Conservation (phyloP, 2,113 vertebrate genomes). For the Thomomys bottae region DNA sequence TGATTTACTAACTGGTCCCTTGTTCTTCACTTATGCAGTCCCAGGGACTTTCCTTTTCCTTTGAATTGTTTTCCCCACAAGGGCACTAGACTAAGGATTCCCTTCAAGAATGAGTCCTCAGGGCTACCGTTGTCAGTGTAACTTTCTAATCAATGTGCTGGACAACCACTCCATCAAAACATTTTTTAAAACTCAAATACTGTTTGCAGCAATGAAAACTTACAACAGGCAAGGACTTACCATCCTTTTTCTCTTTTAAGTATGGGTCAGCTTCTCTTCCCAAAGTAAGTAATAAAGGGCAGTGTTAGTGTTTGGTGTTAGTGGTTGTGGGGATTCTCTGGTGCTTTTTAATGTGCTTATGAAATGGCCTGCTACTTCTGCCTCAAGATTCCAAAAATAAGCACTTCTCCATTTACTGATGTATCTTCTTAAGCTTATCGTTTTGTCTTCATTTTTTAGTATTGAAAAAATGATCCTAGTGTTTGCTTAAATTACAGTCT, state of each 20-base stretch:
- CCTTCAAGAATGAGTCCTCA: slow-evolving; percentile 1
- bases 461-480: not conserved
- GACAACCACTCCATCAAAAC: not conserved
- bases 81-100: not conserved
- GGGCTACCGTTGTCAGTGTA: not conserved
- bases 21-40: not conserved
- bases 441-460: not conserved
- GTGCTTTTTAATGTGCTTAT: not conserved
- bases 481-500: not conserved
- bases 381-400: not conserved
- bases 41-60: not conserved
- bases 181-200: not conserved
- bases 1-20: fast-evolving
- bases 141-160: not conserved
- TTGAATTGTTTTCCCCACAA: not conserved
- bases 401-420: not conserved
- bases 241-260: not conserved
- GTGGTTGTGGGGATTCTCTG: too few species aligned
- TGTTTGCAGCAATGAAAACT: not conserved
- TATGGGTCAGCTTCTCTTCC: not conserved
- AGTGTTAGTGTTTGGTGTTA: not conserved
- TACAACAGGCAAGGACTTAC: too few species aligned
- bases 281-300: not conserved
- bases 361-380: not conserved
- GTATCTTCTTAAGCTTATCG: not conserved